These are phyloP conservation scores for Heteractis magnifica DNA, from an alignment of 92 coral and sea anemone genomes.

Conservation along the genomic window DNA sequence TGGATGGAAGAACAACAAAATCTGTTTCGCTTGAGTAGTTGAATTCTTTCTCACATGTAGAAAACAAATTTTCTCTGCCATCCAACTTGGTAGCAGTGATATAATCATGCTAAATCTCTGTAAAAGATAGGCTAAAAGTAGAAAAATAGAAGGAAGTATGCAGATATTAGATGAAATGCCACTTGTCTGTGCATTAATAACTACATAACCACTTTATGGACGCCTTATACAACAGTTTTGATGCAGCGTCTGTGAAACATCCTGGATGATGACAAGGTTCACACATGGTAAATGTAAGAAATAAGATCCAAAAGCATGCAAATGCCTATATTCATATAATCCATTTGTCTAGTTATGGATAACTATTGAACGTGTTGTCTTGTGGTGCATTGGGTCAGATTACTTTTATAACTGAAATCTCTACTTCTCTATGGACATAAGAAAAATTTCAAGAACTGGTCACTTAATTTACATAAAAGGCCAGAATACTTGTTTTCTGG, in stretches of 20 bases:
- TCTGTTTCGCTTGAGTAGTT: background rate
- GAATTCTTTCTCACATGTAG: background rate
- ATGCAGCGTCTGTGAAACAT: constrained; percentile 2
- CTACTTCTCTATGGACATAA: too few relatives aligned
- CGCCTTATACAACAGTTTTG: constrained; percentile 3
- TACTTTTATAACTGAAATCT: too few relatives aligned
- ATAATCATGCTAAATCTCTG: background rate
- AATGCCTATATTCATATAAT: background rate
- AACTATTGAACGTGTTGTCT: background rate
- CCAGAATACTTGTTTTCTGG: too few relatives aligned
- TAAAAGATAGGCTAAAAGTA: background rate
- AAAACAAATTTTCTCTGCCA: background rate
- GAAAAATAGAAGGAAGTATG: background rate
- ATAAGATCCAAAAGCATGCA: background rate
- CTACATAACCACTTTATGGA: background rate
- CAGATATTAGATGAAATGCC: background rate
- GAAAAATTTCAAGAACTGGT: too few relatives aligned
- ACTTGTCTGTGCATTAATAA: background rate
- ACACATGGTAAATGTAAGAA: constrained; percentile 2
- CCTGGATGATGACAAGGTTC: constrained; percentile 4
- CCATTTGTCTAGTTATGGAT: background rate
- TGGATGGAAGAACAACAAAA: background rate
- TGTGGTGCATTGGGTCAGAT: background rate
- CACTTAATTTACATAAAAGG: too few relatives aligned
- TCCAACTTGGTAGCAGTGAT: background rate